Base-by-base conservation (phyloP, 2,797 vertebrate species). In the Buceros bicornis region DNA sequence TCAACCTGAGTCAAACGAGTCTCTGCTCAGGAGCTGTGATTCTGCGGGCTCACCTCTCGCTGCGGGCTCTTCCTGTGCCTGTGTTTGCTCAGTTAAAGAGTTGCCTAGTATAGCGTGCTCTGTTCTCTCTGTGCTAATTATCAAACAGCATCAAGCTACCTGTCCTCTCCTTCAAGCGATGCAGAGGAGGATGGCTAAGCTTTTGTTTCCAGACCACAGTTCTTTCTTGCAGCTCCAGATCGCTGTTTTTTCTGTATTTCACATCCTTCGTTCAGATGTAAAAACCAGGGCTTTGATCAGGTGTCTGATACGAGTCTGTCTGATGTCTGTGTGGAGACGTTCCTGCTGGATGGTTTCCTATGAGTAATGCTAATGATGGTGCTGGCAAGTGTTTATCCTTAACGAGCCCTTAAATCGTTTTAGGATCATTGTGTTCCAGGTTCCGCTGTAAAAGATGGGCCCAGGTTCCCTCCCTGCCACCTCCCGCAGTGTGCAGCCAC, bases 1-100 rank as follows among this genome's bases (percentile, higher is more conserved):
- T 15, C n/a, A 35, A 0, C 62, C 16, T 0, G 2, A 28, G 43
- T 26, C 20, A 16, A 33, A 10, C 0, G 21, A 18, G 71, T 37
- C 28, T 50, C 33, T 29, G 24, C 3, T 48, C 21, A 4, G 3
- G 40, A 33, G 53, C 74, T n/a, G 11, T 2, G 4, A 3, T 50
- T 66, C 65, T 82, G 71, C 47, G n/a, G 60, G 19, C 65, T 74
- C 72, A 47, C 22, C 58, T 16, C 58, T 47, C 15, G 22, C 57
- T 64, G 31, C 50, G 16, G 8, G 11, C 64, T 82, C 58, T 69
- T 58, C 33, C 40, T 15, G 0, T 16, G 58, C 69, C 43, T 80
- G 71, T n/a, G 6, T 70, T 50, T 31, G 28, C 72, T 67, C 50
- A 20, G 16, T 62, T 53, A 4, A 43, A 43, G 56, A 82, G 14